Base-by-base conservation (phyloP, 2,888 invertebrate species). In the Portevinia maculata region DNA sequence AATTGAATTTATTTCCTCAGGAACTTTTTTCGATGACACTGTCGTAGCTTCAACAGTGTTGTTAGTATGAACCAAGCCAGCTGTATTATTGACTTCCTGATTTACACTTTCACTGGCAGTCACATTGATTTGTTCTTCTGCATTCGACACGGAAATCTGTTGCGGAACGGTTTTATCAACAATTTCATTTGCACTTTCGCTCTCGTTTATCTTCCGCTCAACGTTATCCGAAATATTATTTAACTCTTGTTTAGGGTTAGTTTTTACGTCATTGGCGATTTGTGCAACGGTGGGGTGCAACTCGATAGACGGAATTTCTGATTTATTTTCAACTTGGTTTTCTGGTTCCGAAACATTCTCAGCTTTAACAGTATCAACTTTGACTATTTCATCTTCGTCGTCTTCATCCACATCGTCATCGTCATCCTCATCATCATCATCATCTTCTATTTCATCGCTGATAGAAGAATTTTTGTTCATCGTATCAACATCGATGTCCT, bases 341-440 rank as follows among this genome's bases (percentile, higher is more conserved):
- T 15, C 57, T 2, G 59, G 17, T 13, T 41, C 28, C 0, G 37
- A 8, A 28, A 11, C 32, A 13, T 19, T n/a, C 9, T 50, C 15
- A 37, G 39, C 17, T 13, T 19, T 59, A 59, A 37, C 81, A n/a
- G 70, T 62, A 11, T 69, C 50, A 1, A 85, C 74, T 1, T 76
- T 84, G 41, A 85, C 69, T 30, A 84, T 85, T 32, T 86, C 84
- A 13, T 85, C 84, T 70, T 86, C 86, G n/a, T 85, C 84, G 71
- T 86, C 86, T 13, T 84, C 85, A 8, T 84, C 84, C 1, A 86
- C 85, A 17, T 86, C 85, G 17, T 87, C 86, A 2, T 83, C 84
- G 32, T 84, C 85, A 41, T 88, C 87, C 3, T 88, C 87, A 69
- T 86, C 88, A 62, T 88, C 86, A 67, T 87, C 85, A 2, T 86